phyloP scores from a whole-genome alignment of 2,888 invertebrate species.

The Sarcophaga subvicina region DNA sequence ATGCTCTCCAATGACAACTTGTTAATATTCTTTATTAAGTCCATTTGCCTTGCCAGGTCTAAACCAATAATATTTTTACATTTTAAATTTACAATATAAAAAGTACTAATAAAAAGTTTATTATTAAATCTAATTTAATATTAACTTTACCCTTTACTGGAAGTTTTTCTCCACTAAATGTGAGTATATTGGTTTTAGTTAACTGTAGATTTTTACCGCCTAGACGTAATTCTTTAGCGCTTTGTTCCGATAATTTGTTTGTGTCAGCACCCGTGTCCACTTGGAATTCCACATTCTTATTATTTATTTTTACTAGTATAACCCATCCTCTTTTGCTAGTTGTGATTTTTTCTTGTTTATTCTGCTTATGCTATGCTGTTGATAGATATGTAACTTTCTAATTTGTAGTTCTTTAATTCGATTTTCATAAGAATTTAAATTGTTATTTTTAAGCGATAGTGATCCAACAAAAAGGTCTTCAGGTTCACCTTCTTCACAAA shows the following conservation, averaged over 20 bases:
- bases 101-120: conserved; percentile 19
- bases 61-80: conserved; percentile 4
- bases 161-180: conserved; percentile 53
- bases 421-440: too few relatives aligned
- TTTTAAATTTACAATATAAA: conserved; percentile 46
- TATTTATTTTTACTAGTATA: not conserved
- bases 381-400: not conserved
- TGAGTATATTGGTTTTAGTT: conserved; percentile 10
- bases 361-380: not conserved
- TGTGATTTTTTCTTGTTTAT: not conserved
- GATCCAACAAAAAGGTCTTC: conserved; percentile 10
- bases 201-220: conserved; percentile 15
- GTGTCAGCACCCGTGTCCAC: not conserved
- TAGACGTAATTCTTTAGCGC: conserved; percentile 13
- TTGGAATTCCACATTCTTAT: not conserved
- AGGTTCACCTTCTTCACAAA: not conserved
- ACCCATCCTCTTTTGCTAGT: not conserved
- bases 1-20: conserved; percentile 24
- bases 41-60: conserved; percentile 30
- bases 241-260: not conserved
- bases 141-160: conserved; percentile 27
- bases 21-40: conserved; percentile 35
- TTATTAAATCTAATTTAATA: conserved; percentile 31
- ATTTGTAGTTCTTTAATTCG: too few relatives aligned
- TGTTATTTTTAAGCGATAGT: not conserved